phyloP scores from a whole-genome alignment of 2,113 vertebrate species.

The Andinoacara biseriatus region DNA sequence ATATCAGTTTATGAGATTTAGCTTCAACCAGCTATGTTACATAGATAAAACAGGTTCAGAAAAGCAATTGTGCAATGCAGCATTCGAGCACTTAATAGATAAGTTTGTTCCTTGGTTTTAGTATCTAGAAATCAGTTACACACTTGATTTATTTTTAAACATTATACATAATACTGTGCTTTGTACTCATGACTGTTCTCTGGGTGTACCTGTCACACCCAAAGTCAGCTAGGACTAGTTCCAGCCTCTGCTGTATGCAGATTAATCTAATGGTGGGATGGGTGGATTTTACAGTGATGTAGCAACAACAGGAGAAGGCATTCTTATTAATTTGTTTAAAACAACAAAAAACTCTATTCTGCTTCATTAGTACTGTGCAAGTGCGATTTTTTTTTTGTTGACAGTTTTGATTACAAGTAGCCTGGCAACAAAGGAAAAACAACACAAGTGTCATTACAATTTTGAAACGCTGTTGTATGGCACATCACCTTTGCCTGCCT shows the following conservation, averaged over 20 bases:
- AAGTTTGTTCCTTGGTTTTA: constrained; percentile 6
- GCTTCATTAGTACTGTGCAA: not conserved
- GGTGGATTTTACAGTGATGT: not conserved
- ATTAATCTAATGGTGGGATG: not conserved
- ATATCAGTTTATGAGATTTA: not conserved
- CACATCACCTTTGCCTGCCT: not conserved
- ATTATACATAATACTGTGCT: not conserved
- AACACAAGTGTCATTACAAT: not conserved
- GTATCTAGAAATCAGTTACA: not conserved
- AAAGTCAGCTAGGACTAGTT: not conserved
- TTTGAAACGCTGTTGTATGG: not conserved
- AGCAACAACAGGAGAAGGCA: not conserved
- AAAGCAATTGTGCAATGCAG: not conserved
- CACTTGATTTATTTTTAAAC: not conserved
- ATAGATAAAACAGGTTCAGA: constrained; percentile 18
- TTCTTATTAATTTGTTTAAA: not conserved
- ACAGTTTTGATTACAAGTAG: not conserved
- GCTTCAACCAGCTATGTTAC: not conserved
- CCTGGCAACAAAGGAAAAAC: constrained; percentile 2
- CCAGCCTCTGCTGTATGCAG: not conserved
- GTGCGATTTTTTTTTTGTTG: not conserved
- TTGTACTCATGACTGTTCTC: not conserved
- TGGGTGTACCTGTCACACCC: too few relatives aligned
- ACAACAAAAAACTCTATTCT: not conserved
- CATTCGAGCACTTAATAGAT: not conserved